These are phyloP conservation scores for Enteromius radiatus DNA, from an alignment of 2,797 vertebrate genomes.

Conservation along the genomic window DNA sequence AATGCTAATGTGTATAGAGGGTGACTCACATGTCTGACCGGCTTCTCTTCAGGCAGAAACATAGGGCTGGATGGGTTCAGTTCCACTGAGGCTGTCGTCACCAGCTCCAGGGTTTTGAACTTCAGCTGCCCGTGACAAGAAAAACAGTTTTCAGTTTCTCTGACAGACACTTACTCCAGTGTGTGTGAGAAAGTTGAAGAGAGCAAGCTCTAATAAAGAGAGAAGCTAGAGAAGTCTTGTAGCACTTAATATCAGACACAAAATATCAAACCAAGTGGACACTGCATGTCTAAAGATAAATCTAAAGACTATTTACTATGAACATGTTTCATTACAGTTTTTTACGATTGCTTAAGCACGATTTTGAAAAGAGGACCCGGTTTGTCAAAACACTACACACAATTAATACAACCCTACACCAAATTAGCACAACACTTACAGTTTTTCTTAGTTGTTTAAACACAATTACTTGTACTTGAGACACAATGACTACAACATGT, in stretches of 20 bases:
- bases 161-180: conserved; percentile 39
- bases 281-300: too few species aligned
- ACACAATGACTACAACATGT: too few species aligned
- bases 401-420: too few species aligned
- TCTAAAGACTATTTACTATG: too few species aligned
- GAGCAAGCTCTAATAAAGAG: background rate
- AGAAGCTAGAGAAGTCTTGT: background rate
- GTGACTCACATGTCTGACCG: conserved; percentile 88
- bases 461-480: too few species aligned
- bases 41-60: conserved; percentile 88
- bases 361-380: too few species aligned
- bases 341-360: too few species aligned
- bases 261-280: too few species aligned
- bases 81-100: conserved; percentile 82
- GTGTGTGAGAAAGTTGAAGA: background rate
- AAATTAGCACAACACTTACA: background rate
- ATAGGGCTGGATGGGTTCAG: conserved; percentile 84
- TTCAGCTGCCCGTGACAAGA: conserved; percentile 82
- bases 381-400: too few species aligned
- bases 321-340: too few species aligned
- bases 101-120: conserved; percentile 89
- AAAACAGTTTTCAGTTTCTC: conserved; percentile 59
- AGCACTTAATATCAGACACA: too few species aligned
- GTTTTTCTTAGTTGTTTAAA: too few species aligned
- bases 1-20: conserved; percentile 27